Evolutionary conservation across 2,113 vertebrate species (phyloP).

Genomic region (Scatophagus argus): DNA sequence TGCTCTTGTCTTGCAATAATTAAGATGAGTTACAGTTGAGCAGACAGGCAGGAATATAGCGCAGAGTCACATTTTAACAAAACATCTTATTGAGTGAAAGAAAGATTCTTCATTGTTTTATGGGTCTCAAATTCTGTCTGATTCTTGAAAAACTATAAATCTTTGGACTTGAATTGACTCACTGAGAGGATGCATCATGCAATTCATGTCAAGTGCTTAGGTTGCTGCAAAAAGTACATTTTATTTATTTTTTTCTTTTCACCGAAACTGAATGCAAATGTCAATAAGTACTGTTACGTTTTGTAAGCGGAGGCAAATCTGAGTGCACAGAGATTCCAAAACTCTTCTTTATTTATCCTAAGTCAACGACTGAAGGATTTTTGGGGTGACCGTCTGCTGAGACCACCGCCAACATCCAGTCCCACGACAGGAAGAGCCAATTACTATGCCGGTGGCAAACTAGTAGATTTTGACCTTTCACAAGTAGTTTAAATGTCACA

Average conservation of each 20-base stretch:
- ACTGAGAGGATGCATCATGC: constrained; percentile 2
- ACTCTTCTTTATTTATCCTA: background rate
- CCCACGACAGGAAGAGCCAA: constrained; percentile 20
- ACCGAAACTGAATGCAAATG: constrained; percentile 6
- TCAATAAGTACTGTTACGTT: constrained; percentile 38
- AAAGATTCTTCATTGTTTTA: constrained; percentile 8
- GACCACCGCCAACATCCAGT: background rate
- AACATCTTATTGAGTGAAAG: constrained; percentile 27
- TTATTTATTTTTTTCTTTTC: background rate
- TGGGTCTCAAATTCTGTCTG: background rate
- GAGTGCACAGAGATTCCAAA: constrained; percentile 75
- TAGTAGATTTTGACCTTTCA: constrained; percentile 61
- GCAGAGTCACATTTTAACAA: constrained; percentile 40
- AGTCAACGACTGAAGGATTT: constrained; percentile 2
- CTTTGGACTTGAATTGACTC: constrained; percentile 18
- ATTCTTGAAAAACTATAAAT: constrained; percentile 21
- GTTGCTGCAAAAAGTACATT: constrained; percentile 29
- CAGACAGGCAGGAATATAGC: constrained; percentile 51
- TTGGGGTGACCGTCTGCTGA: constrained; percentile 16
- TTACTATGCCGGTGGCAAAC: constrained; percentile 35
- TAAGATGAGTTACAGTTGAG: constrained; percentile 66
- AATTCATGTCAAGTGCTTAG: constrained; percentile 68
- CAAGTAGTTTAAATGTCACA: constrained; percentile 66
- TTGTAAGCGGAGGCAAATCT: constrained; percentile 29
- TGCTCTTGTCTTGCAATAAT: constrained; percentile 72